Base-by-base conservation (phyloP, 1,140 invertebrate genomes). In the Grapholita molesta region DNA sequence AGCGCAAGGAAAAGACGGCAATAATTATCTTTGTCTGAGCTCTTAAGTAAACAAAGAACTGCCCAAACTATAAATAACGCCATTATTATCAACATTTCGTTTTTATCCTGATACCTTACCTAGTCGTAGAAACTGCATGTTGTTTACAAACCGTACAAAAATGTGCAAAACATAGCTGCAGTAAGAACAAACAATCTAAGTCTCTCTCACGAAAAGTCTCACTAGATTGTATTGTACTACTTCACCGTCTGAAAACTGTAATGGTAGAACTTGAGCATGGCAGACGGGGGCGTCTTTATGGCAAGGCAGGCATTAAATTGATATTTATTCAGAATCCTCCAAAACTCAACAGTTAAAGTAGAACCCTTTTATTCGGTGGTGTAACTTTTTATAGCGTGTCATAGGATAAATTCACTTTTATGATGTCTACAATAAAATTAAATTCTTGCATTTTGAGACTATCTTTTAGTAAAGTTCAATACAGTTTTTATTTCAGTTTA, bases 241-340 rank as follows among this genome's bases (percentile, higher is more conserved):
- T 68, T 74, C 72, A 66, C 66, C 70, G 66, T 67, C 65, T 70
- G 66, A 75, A 81, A 74, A 71, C 70, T 70, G 42, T 68, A 75
- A 77, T 70, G 57, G 61, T 28, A 74, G 30, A 79, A 84, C 77
- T 83, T 84, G 78, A 23, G 67, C 42, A 6, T 48, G 18, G 5
- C 42, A 70, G 67, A 76, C 72, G 57, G 70, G 68, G 76, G 71
- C 79, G 75, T 76, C 77, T 83, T 83, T 82, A 81, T 81, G 78
- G 79, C 73, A 69, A 74, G 66, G 69, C 68, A 68, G 75, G 73
- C 57, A 69, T 70, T 77, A 80, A 78, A 79, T 78, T 79, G 73
- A 72, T 82, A 82, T 82, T 78, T 78, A 79, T 75, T 74, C 67
- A 61, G 64, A 71, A 70, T 68, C 32, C 53, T 66, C 64, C 1